Base-by-base conservation (phyloP, 1,140 invertebrate species). In the Coptotermes formosanus region DNA sequence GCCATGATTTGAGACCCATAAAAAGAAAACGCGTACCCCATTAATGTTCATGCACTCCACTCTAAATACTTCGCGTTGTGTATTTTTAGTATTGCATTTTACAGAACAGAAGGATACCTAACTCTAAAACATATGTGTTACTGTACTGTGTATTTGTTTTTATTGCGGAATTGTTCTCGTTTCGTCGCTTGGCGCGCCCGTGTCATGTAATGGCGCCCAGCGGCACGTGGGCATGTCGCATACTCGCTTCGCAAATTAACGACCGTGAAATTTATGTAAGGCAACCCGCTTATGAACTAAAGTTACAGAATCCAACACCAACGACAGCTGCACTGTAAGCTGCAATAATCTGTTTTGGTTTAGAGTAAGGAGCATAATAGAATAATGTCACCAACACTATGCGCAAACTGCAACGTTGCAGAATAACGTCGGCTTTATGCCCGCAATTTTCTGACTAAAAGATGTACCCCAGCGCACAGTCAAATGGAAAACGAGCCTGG, bases 191-290 rank as follows among this genome's bases (percentile, higher is more conserved):
- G 64, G 64, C 25, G 64, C 64, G n/a, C 64, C n/a, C 64, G 64
- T 75, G 64, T 75, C 64, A 75, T 8, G n/a, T 64, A 75, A 75
- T 75, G 64, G 64, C 64, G 64, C n/a, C 64, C 64, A 75, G 0
- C 9, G 64, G 64, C 64, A 75, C 64, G 64, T 75, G 64, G n/a
- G 1, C 59, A 21, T 64, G 21, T 64, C 59, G 64, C 64, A 75
- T 30, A 25, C 64, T 75, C 64, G n/a, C 64, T 75, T 75, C 64
- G 14, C 64, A 75, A 30, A 8, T 75, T 75, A 75, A 75, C 64
- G 64, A 75, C 64, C 64, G 64, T 75, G n/a, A 75, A 75, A 75
- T 64, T 75, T 25, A 75, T 75, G 64, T 75, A 75, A 75, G 64
- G 64, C 64, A 75, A 75, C 8, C n/a, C 64, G 64, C 64, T 30